A percentile compares a stretch with the other conserved stretches of the same genome.
Evolutionary conservation across 2,113 vertebrate genomes (phyloP).

Genomic region (Takifugu bimaculatus): DNA sequence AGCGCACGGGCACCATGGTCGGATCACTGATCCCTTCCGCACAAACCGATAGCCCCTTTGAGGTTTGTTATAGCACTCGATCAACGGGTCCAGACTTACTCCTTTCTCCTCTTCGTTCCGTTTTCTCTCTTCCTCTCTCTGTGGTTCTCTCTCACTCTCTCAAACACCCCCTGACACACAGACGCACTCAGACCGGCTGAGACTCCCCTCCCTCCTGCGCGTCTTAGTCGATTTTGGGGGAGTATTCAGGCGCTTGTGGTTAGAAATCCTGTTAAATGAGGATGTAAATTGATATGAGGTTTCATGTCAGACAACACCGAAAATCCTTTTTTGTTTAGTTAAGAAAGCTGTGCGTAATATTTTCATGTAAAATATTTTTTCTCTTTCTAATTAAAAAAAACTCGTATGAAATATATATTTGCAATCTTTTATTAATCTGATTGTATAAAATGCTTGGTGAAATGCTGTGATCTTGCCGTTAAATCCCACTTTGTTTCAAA

Average conservation of each 20-base stretch:
- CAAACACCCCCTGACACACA: conserved; percentile 63
- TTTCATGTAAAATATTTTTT: no score
- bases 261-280: conserved; percentile 64
- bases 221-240: conserved; percentile 63
- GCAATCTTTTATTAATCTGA: no score
- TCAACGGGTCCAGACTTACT: conserved; percentile 76
- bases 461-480: not conserved
- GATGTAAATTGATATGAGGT: conserved; percentile 16
- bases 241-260: conserved; percentile 61
- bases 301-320: conserved; percentile 2
- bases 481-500: conserved; percentile 15
- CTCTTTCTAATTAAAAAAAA: no score
- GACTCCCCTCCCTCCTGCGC: conserved; percentile 64
- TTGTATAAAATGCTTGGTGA: no score
- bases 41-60: conserved; percentile 75
- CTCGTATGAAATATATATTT: no score
- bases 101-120: conserved; percentile 59
- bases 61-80: conserved; percentile 72
- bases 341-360: not conserved
- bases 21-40: conserved; percentile 71
- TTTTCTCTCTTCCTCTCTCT: conserved; percentile 50
- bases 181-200: conserved; percentile 49
- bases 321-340: not conserved
- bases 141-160: conserved; percentile 55
- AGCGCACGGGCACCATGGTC: conserved; percentile 76